Percentiles rank a stretch among this genome's conserved stretches.
Evolutionary conservation across 2,888 invertebrate genomes (phyloP).

Genomic region (Phragmatobia fuliginosa): DNA sequence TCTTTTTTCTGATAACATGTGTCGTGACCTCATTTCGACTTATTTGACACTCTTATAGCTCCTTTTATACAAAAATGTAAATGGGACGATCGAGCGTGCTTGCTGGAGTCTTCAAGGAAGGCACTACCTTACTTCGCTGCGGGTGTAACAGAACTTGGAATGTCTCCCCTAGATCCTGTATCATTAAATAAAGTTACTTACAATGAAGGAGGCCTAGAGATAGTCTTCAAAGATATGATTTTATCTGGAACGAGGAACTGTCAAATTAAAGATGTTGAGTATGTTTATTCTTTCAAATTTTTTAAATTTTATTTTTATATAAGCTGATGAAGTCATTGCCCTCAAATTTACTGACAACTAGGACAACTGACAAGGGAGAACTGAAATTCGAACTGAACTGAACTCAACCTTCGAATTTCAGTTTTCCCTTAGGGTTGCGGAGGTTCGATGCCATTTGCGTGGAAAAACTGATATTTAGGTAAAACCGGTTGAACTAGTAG

Average conservation of each 20-base stretch:
- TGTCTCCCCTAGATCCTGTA: constrained; percentile 31
- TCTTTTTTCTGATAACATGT: not conserved
- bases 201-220: constrained; percentile 17
- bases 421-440: too few relatives aligned
- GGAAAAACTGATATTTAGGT: too few relatives aligned
- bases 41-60: constrained; percentile 15
- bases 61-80: constrained; percentile 38
- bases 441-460: too few relatives aligned
- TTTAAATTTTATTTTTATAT: constrained; percentile 14
- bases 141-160: constrained; percentile 25
- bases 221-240: constrained; percentile 18
- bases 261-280: constrained; percentile 32
- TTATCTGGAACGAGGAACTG: constrained; percentile 22
- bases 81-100: constrained; percentile 31
- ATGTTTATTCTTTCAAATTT: constrained; percentile 14
- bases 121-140: constrained; percentile 25
- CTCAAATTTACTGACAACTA: too few relatives aligned
- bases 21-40: not conserved
- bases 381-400: too few relatives aligned
- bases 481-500: too few relatives aligned
- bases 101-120: constrained; percentile 25
- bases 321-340: too few relatives aligned
- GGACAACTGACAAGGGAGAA: too few relatives aligned
- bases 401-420: too few relatives aligned
- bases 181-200: constrained; percentile 4